Conservation (phyloP, 2,888 invertebrate genomes). For the Sycophila texana region DNA sequence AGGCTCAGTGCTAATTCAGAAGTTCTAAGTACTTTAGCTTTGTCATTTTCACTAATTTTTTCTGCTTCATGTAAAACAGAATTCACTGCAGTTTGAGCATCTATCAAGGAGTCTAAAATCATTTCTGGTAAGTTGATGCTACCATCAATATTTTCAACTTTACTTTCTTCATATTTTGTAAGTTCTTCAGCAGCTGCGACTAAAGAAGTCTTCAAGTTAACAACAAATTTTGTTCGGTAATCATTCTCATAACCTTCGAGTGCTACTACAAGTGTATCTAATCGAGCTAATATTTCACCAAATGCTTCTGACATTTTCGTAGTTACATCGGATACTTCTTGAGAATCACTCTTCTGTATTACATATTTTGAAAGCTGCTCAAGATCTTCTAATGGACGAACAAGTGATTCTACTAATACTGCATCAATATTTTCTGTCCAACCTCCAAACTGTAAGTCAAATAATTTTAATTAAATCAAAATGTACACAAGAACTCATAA, state of each 20-base stretch:
- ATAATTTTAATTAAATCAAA: conserved; percentile 14
- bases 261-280: conserved; percentile 66
- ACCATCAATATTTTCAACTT: conserved; percentile 52
- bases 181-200: conserved; percentile 61
- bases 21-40: conserved; percentile 52
- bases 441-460: conserved; percentile 58
- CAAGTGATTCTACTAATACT: conserved; percentile 69
- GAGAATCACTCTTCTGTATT: conserved; percentile 37
- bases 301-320: conserved; percentile 62
- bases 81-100: conserved; percentile 68
- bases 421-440: conserved; percentile 70
- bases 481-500: neutral
- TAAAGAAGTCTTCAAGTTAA: conserved; percentile 63
- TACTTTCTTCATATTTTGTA: conserved; percentile 48
- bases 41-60: conserved; percentile 59
- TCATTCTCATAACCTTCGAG: conserved; percentile 69
- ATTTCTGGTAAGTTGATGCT: conserved; percentile 64
- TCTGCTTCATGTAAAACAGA: conserved; percentile 65
- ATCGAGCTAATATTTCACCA: conserved; percentile 65
- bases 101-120: conserved; percentile 69
- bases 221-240: conserved; percentile 64
- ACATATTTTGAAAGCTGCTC: conserved; percentile 53
- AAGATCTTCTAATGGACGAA: conserved; percentile 68
- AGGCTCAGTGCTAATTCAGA: conserved; percentile 65
- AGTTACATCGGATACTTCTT: conserved; percentile 41